A percentile compares a stretch with the other conserved stretches of the same genome.
Evolutionary conservation across 53 echinoderm and acorn worm species (phyloP).

Genomic region (Zoroaster sp.): DNA sequence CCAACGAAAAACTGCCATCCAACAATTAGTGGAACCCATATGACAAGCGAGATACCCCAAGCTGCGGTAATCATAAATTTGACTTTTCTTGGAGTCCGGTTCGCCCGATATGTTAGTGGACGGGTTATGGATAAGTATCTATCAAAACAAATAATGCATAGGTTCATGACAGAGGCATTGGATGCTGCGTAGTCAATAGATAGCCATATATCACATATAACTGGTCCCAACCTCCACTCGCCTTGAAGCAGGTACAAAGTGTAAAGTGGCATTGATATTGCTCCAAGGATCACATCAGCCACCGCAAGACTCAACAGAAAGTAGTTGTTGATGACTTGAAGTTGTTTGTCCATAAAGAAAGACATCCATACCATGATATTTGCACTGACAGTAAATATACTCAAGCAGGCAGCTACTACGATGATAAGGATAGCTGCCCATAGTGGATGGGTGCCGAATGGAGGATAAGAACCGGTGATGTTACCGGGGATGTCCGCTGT

Average conservation of each 20-base stretch:
- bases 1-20: conserved; percentile 82
- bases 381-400: conserved; percentile 85
- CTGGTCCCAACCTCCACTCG: conserved; percentile 84
- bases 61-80: conserved; percentile 91
- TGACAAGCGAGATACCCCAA: conserved; percentile 82
- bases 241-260: conserved; percentile 82
- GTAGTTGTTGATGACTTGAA: conserved; percentile 96
- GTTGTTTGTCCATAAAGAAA: conserved; percentile 95
- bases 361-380: conserved; percentile 99
- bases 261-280: conserved; percentile 90
- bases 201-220: conserved; percentile 94
- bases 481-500: not conserved
- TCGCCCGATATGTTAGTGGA: conserved; percentile 95
- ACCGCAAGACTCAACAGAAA: conserved; percentile 90
- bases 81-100: conserved; percentile 88
- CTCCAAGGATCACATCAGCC: conserved; percentile 89
- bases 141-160: conserved; percentile 99
- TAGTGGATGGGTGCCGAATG: conserved; percentile 45
- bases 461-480: not conserved
- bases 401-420: conserved; percentile 64
- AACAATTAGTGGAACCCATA: conserved; percentile 93
- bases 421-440: conserved; percentile 75
- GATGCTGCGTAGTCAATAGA: conserved; percentile 94
- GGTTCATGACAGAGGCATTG: conserved; percentile 99
- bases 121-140: conserved; percentile 97